Conservation (phyloP, 2,797 vertebrate species). For the Phataginus tetradactyla region DNA sequence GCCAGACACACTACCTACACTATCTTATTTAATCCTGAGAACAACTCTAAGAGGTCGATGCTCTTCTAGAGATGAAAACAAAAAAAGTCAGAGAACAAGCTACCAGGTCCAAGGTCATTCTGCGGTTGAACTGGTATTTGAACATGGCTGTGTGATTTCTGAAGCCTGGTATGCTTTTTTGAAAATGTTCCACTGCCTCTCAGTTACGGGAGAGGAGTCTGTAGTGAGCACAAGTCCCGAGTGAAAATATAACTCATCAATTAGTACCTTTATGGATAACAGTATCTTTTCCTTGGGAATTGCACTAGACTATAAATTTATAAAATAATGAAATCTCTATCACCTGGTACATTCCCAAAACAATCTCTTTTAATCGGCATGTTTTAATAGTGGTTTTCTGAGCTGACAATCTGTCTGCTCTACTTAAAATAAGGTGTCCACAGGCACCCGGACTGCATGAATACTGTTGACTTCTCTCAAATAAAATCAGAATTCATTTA, state of each 20-base stretch:
- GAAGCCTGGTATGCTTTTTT: not conserved
- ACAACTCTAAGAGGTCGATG: not conserved
- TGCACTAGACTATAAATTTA: not conserved
- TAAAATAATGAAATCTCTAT: slow-evolving; percentile 4
- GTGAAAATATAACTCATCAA: not conserved
- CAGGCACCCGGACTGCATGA: not conserved
- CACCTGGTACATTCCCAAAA: not conserved
- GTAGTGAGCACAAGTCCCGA: not conserved
- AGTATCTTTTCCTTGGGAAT: not conserved
- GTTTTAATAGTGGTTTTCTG: slow-evolving; percentile 23
- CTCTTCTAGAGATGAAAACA: not conserved
- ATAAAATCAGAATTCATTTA: slow-evolving; percentile 6
- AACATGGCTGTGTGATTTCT: not conserved
- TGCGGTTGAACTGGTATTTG: not conserved
- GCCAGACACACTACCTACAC: not conserved
- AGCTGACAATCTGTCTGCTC: slow-evolving; percentile 8
- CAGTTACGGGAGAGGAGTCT: not conserved
- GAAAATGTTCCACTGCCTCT: not conserved
- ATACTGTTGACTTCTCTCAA: not conserved
- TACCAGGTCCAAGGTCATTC: not conserved
- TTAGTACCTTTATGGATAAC: not conserved
- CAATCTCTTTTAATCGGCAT: not conserved
- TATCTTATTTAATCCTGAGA: not conserved
- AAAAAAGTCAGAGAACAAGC: not conserved
- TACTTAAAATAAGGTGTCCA: slow-evolving; percentile 10